Evolutionary conservation across 2,113 vertebrate species (phyloP), one percentile per base, ranked within the genome.

Genomic region (Ifrita kowaldi): DNA sequence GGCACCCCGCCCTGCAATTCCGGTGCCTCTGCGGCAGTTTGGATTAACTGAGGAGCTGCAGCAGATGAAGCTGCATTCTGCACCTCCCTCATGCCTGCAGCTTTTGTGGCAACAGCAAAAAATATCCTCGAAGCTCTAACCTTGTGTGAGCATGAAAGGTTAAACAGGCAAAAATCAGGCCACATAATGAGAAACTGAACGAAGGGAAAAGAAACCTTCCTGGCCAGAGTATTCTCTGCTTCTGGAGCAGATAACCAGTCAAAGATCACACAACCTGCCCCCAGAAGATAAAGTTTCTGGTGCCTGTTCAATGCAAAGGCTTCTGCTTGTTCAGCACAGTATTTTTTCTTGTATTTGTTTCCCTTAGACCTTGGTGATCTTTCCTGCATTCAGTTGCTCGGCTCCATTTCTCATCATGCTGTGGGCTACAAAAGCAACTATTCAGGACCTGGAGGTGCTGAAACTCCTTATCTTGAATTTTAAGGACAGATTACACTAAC

Each of bases 351-450:
- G 27, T 49, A 79, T 95, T 96, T 97, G 91, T 69, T 91, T 95
- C 67, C 89, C 46, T 95, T 16, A 85, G 95, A 96, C 91, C 52
- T 67, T n/a, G 39, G 76, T 86, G 78, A 94, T 97, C 82, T 96
- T 89, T 71, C 80, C 83, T 87, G 50, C 35, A 88, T 91, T 87
- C 80, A 87, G 17, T 68, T 87, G 50, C 93, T 68, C 8, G 1
- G 35, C 47, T 93, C 64, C 37, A 95, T 93, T 97, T 94, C 85
- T 82, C 91, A 85, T 71, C 87, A 16, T 1, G 9, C 57, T n/a
- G 16, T 10, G 56, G 39, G 47, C 46, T 69, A 94, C 55, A 92
- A 96, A 80, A 78, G 71, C 79, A 67, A 55, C 78, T 42, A 59
- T 83, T 94, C 60, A 89, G 82, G 67, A 74, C 52, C 64, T 39